Evolutionary conservation across 2,797 vertebrate genomes (phyloP).

Genomic region (Pseudochirops corinnae): DNA sequence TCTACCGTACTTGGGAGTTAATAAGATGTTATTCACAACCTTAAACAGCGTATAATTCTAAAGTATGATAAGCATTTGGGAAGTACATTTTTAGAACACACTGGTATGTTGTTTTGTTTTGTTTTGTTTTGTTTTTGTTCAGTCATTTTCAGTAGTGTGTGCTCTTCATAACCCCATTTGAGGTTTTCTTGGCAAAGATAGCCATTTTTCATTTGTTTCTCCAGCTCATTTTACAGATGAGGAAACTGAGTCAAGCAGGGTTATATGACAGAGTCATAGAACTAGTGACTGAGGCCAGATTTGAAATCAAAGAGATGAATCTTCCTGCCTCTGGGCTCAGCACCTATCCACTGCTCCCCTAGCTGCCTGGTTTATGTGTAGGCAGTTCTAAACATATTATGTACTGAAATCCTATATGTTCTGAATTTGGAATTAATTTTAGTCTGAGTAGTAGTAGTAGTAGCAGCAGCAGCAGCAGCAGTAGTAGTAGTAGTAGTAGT

Average conservation of each 20-base stretch:
- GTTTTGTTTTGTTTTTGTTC: too few species aligned
- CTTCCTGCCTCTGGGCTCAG: not conserved
- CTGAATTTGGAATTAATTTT: not conserved
- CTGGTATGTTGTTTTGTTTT: slow-evolving; percentile 1
- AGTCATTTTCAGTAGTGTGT: not conserved
- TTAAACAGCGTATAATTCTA: not conserved
- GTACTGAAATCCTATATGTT: not conserved
- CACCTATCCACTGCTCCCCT: not conserved
- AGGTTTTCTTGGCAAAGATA: not conserved
- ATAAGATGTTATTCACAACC: not conserved
- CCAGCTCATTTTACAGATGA: not conserved
- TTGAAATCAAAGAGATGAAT: not conserved
- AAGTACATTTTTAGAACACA: slow-evolving; percentile 13
- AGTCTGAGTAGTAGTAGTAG: not conserved
- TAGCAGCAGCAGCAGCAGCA: fast-evolving
- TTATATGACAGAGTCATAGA: not conserved
- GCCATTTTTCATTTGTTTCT: not conserved
- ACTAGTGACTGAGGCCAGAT: not conserved
- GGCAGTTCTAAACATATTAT: not conserved
- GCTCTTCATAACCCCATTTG: not conserved
- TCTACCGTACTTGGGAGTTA: not conserved
- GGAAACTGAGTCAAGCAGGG: not conserved
- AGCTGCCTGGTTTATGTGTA: not conserved
- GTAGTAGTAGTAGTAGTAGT: not conserved
- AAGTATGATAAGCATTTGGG: not conserved